Evolutionary conservation across 2,888 invertebrate species (phyloP).

Genomic region (Ophion ventricosus): DNA sequence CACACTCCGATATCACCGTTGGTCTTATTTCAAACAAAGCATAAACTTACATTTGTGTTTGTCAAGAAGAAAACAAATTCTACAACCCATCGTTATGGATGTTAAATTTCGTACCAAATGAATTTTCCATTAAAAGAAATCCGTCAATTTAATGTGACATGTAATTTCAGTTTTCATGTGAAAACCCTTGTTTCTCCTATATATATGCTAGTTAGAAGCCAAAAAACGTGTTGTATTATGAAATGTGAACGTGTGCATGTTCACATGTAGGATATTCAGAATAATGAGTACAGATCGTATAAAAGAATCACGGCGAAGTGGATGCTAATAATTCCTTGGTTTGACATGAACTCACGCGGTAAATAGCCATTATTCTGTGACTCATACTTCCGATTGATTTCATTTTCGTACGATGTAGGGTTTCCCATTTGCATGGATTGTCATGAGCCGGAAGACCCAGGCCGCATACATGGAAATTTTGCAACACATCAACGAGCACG

Average conservation of each 20-base stretch:
- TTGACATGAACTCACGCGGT: neutral
- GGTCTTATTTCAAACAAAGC: too few species aligned
- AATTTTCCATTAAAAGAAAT: neutral
- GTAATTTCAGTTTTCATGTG: too few species aligned
- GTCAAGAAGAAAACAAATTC: neutral
- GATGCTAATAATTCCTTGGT: neutral
- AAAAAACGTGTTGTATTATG: too few species aligned
- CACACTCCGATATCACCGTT: neutral
- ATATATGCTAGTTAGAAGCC: too few species aligned
- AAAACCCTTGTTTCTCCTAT: too few species aligned
- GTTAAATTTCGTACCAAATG: neutral
- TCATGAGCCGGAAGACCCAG: constrained; percentile 25
- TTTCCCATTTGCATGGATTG: constrained; percentile 22
- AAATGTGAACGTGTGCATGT: too few species aligned
- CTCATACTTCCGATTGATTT: neutral
- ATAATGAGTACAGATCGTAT: too few species aligned
- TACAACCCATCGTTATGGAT: neutral
- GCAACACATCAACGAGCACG: neutral
- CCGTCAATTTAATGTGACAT: too few species aligned
- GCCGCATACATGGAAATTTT: neutral
- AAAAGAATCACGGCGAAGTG: neutral
- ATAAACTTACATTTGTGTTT: too few species aligned
- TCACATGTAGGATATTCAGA: too few species aligned
- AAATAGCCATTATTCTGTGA: neutral
- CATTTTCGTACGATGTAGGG: neutral